These are phyloP conservation scores for Polymixis lichenea DNA, from an alignment of 2,888 invertebrate genomes.

Conservation along the genomic window DNA sequence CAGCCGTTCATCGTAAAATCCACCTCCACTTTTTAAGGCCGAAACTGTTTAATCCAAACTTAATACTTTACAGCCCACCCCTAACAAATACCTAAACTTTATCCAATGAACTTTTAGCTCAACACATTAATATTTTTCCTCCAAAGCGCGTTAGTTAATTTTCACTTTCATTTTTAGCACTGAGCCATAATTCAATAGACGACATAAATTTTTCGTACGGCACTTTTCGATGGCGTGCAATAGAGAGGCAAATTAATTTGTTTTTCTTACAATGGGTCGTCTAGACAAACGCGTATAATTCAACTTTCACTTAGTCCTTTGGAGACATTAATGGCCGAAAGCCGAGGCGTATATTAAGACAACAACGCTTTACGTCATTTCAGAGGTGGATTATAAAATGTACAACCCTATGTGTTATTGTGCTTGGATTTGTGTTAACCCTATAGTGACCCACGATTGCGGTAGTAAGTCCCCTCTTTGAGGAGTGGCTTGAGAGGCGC, in stretches of 20 bases:
- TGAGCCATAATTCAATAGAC: slow-evolving; percentile 83
- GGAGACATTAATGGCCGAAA: slow-evolving; percentile 85
- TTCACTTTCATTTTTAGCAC: slow-evolving; percentile 79
- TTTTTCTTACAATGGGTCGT: slow-evolving; percentile 89
- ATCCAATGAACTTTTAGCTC: slow-evolving; percentile 31
- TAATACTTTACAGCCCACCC: slow-evolving; percentile 26
- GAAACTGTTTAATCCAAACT: slow-evolving; percentile 50
- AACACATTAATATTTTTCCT: slow-evolving; percentile 60
- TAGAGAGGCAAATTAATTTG: slow-evolving; percentile 88
- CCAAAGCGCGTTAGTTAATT: slow-evolving; percentile 77
- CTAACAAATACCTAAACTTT: slow-evolving; percentile 45
- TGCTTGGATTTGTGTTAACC: slow-evolving; percentile 1
- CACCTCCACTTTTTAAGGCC: slow-evolving; percentile 28
- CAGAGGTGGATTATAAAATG: slow-evolving; percentile 64
- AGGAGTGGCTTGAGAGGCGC: too few species aligned
- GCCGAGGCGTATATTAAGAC: slow-evolving; percentile 77
- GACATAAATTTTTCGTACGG: slow-evolving; percentile 85
- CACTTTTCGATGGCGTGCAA: slow-evolving; percentile 85
- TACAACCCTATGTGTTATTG: background rate
- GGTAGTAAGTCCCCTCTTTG: too few species aligned
- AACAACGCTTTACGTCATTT: slow-evolving; percentile 76
- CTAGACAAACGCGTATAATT: slow-evolving; percentile 89
- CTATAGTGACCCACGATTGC: too few species aligned
- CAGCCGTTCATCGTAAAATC: background rate
- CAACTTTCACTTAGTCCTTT: slow-evolving; percentile 87